phyloP scores from a whole-genome alignment of 2,797 vertebrate species.

The Pipistrellus pygmaeus region DNA sequence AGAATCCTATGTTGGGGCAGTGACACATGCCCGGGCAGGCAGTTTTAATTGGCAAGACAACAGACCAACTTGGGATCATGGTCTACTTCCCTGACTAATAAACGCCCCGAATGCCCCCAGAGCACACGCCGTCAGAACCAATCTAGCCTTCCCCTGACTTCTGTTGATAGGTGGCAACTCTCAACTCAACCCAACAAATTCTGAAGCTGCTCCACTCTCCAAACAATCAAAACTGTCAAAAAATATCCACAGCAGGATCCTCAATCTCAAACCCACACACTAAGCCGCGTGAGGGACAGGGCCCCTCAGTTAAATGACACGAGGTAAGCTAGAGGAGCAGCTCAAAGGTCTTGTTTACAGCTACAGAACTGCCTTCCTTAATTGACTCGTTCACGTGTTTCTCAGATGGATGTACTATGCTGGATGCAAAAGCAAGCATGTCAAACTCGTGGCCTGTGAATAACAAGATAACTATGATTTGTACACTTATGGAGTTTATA shows the following conservation, averaged over 20 bases:
- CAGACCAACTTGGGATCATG: conserved; percentile 71
- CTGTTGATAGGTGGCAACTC: conserved; percentile 73
- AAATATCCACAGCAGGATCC: conserved; percentile 61
- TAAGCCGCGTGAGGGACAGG: not conserved
- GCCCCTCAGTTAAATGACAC: not conserved
- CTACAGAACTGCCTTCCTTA: conserved; percentile 49
- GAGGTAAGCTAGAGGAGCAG: conserved; percentile 29
- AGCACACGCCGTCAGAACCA: conserved; percentile 76
- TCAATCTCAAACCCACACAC: not conserved
- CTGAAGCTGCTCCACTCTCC: conserved; percentile 31
- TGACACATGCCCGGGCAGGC: conserved; percentile 42
- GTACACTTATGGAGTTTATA: not conserved
- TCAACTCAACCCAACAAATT: conserved; percentile 74
- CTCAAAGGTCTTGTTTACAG: conserved; percentile 34
- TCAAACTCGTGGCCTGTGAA: too few species aligned
- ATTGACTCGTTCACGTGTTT: conserved; percentile 22
- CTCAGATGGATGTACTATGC: not conserved
- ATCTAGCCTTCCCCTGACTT: conserved; percentile 64
- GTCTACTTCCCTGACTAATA: conserved; percentile 77
- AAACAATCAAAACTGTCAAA: conserved; percentile 57
- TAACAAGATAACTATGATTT: conserved; percentile 26
- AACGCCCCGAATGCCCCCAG: conserved; percentile 73
- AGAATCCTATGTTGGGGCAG: not conserved
- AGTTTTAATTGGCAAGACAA: conserved; percentile 76
- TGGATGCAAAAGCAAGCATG: not conserved